Evolutionary conservation across 1,140 invertebrate genomes (phyloP), one percentile per base, ranked within the genome.

Genomic region (Anthonomus grandis): DNA sequence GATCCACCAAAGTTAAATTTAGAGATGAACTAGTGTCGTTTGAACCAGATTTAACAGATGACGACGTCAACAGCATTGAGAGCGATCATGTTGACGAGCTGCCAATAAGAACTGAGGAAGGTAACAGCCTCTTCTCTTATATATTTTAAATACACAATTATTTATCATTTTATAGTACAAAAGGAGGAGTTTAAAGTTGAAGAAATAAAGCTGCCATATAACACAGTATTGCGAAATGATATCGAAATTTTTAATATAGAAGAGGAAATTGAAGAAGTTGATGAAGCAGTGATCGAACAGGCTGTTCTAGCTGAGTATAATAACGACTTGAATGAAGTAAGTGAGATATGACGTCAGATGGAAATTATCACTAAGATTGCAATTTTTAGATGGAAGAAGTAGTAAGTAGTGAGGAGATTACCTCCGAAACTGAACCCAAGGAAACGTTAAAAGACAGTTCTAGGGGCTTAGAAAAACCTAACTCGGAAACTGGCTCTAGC

Each of bases 51-150:
- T 44, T 71, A n/a, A 71, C 72, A 15, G 69, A 70, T 47, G 70
- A 72, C 49, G 72, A 72, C 48, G 69, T 70, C 0, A 65, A 67
- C 39, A 74, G 72, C 44, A 66, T 74, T 25, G 70, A 72, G 59
- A 72, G 70, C 54, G 69, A 73, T 42, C 60, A 69, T 23, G 46
- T 46, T 13, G 65, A 52, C 27, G 58, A 60, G n/a, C 18, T 25
- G 44, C 44, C 4, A 57, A 47, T 31, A 46, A 17, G 31, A 23
- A 46, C 10, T 23, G 8, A 47, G 21, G 31, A 22, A 25, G 6
- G 15, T 39, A 22, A 56, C 44, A n/a, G 3, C 37, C 13, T n/a
- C n/a, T n/a, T 38, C n/a, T 38, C 36, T 13, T n/a, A n/a, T n/a
- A n/a, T n/a, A n/a, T n/a, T n/a, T n/a, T n/a, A n/a, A n/a, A n/a